These are phyloP conservation scores for Fistularia commersonii DNA, from an alignment of 2,797 vertebrate species.

Conservation along the genomic window DNA sequence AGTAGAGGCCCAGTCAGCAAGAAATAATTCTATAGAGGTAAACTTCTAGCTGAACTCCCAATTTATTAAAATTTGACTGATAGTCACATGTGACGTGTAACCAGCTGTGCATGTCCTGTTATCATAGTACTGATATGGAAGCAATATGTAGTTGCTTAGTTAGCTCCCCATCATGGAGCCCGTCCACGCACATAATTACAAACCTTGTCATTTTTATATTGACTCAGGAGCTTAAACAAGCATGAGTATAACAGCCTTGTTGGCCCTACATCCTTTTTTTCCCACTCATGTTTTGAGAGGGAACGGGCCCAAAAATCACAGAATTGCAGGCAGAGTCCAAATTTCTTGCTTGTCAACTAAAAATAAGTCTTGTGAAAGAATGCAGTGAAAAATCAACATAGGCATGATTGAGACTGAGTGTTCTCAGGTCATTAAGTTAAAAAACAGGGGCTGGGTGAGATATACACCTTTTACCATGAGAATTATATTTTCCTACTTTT, in stretches of 20 bases:
- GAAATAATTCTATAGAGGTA: no score
- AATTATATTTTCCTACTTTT: conserved; percentile 9
- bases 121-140: conserved; percentile 45
- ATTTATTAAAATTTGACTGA: neutral
- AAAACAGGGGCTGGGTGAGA: conserved; percentile 20
- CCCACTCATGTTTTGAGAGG: conserved; percentile 65
- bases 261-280: conserved; percentile 63
- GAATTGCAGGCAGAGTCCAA: conserved; percentile 62
- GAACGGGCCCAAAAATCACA: conserved; percentile 73
- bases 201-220: conserved; percentile 69
- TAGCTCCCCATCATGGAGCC: conserved; percentile 55
- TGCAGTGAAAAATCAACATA: conserved; percentile 48
- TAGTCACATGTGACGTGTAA: conserved; percentile 8
- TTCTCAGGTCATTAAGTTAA: conserved; percentile 44
- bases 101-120: conserved; percentile 22
- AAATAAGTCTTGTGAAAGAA: conserved; percentile 63
- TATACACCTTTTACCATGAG: conserved; percentile 11
- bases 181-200: conserved; percentile 65
- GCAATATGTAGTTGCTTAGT: conserved; percentile 48
- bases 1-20: no score
- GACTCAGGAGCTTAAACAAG: conserved; percentile 76
- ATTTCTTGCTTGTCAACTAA: conserved; percentile 68
- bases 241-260: conserved; percentile 66
- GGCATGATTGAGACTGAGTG: conserved; percentile 50
- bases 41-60: no score